phyloP scores from a whole-genome alignment of 1,140 invertebrate genomes.

The Leptoteleia sp. region DNA sequence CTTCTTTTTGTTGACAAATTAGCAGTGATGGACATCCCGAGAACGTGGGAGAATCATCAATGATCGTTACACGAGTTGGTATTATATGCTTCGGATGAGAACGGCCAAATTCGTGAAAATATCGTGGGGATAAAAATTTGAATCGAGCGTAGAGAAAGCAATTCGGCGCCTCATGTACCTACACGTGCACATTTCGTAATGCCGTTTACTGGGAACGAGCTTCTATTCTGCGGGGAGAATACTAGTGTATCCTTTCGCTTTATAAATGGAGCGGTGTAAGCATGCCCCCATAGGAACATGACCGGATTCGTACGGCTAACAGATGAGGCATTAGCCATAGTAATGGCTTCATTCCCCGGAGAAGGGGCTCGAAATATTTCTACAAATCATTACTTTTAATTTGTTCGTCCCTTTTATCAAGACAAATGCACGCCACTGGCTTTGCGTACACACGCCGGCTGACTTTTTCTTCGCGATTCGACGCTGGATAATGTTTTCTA shows the following conservation, averaged over 20 bases:
- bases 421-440: slow-evolving; percentile 72
- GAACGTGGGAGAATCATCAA: neutral
- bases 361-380: slow-evolving; percentile 78
- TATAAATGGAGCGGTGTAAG: slow-evolving; percentile 79
- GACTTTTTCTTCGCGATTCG: slow-evolving; percentile 62
- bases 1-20: too few species aligned
- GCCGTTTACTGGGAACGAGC: slow-evolving; percentile 66
- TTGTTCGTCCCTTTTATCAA: slow-evolving; percentile 80
- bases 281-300: slow-evolving; percentile 77
- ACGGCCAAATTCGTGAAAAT: slow-evolving; percentile 37
- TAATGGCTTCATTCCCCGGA: slow-evolving; percentile 77
- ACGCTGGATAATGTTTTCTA: slow-evolving; percentile 52
- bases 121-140: slow-evolving; percentile 59
- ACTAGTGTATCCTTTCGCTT: slow-evolving; percentile 75
- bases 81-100: slow-evolving; percentile 10
- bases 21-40: neutral
- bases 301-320: slow-evolving; percentile 76
- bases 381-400: slow-evolving; percentile 83
- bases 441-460: slow-evolving; percentile 51
- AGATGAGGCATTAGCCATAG: slow-evolving; percentile 79
- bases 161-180: slow-evolving; percentile 60
- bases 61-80: neutral
- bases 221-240: slow-evolving; percentile 68
- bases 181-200: slow-evolving; percentile 69
- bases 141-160: slow-evolving; percentile 61